Percentiles rank a stretch among this genome's conserved stretches.
Conservation (phyloP, 2,888 invertebrate species). For the Resseliella maxima region DNA sequence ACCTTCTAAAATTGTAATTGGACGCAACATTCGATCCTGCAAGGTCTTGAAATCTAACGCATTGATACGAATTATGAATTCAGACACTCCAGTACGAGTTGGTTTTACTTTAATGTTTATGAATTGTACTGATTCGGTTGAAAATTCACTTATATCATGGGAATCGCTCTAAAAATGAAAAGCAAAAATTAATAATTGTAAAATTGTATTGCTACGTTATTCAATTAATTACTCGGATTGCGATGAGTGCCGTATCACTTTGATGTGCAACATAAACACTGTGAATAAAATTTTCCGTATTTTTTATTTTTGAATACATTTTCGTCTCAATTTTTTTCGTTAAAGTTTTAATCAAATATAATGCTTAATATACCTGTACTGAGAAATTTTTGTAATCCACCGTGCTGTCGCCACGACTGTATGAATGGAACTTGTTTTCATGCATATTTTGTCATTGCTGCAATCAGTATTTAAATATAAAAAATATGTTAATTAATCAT, state of each 20-base stretch:
- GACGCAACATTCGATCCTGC: conserved; percentile 76
- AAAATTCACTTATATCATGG: conserved; percentile 75
- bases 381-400: conserved; percentile 87
- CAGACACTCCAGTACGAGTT: conserved; percentile 70
- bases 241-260: conserved; percentile 79
- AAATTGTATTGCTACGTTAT: not conserved
- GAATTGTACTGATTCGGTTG: conserved; percentile 81
- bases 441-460: conserved; percentile 79
- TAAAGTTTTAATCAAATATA: too few relatives aligned
- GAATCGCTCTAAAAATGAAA: conserved; percentile 72
- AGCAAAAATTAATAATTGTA: not conserved
- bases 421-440: conserved; percentile 76
- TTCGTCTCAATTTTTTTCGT: too few relatives aligned
- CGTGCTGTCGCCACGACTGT: conserved; percentile 83
- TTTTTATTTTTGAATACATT: too few relatives aligned
- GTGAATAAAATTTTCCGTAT: too few relatives aligned
- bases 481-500: too few relatives aligned
- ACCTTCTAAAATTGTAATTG: conserved; percentile 75
- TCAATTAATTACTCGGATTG: conserved; percentile 71
- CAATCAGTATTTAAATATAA: conserved; percentile 59
- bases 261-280: conserved; percentile 81
- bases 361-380: too few relatives aligned
- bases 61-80: conserved; percentile 80
- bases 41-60: conserved; percentile 83
- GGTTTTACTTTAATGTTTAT: conserved; percentile 83